These are phyloP conservation scores for Meleagris gallopavo DNA, from an alignment of 2,113 vertebrate genomes.

Conservation along the genomic window DNA sequence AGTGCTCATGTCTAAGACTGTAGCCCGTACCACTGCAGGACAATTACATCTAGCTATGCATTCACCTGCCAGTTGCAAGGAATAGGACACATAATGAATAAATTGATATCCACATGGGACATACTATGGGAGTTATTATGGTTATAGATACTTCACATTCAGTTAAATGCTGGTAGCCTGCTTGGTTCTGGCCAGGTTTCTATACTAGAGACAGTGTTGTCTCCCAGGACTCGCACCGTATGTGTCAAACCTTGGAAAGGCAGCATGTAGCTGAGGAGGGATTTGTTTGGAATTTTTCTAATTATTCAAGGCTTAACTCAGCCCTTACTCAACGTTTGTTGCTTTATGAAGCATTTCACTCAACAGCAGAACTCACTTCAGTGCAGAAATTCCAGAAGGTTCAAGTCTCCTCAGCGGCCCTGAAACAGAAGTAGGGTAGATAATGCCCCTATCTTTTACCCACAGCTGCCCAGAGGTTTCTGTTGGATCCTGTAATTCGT, in stretches of 20 bases:
- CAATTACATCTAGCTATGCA: background rate
- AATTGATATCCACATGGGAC: rapidly evolving
- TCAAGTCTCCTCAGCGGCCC: background rate
- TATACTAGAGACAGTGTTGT: background rate
- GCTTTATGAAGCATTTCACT: background rate
- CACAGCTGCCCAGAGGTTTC: background rate
- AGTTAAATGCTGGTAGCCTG: background rate
- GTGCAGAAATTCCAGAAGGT: background rate
- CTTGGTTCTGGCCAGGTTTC: background rate
- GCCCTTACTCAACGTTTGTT: rapidly evolving
- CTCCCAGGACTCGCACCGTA: background rate
- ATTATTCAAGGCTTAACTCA: slow-evolving; percentile 9
- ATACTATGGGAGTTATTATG: background rate
- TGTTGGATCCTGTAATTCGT: background rate
- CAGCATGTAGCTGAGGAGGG: background rate
- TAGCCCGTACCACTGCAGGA: background rate
- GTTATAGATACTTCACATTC: background rate
- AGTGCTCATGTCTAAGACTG: background rate
- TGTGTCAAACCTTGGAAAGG: rapidly evolving
- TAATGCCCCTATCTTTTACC: background rate
- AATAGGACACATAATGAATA: background rate
- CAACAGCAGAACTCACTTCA: background rate
- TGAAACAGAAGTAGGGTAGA: background rate
- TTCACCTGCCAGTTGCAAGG: background rate
- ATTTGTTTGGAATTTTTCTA: slow-evolving; percentile 14